Evolutionary conservation across 2,113 vertebrate species (phyloP), one percentile per base, ranked within the genome.

Genomic region (Coryphaenoides rupestris): DNA sequence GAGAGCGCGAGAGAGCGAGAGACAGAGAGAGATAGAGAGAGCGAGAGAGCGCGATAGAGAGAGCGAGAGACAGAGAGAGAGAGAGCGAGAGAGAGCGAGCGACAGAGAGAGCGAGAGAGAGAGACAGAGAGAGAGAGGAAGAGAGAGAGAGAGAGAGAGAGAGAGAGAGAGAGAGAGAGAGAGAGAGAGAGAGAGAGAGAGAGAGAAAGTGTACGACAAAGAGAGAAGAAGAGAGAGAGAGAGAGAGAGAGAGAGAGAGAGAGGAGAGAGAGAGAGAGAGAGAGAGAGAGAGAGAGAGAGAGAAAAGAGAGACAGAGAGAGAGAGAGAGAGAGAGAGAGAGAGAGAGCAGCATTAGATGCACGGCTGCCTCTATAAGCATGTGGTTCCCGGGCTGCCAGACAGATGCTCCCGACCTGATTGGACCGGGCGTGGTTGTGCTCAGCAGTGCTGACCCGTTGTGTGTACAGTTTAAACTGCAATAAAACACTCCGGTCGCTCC

Each of bases 401-500:
- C 66, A 64, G 69, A 72, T 46, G 54, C 58, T 71, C 63, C 46
- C 65, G 57, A 63, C 61, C 23, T 2, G 47, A 74, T 76, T 66
- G 21, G 3, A 72, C 66, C 26, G 61, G 66, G 50, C 68, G 28
- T 19, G 17, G 21, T 40, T 5, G 58, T 60, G 62, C 54, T 63
- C 67, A 9, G 61, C 74, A 46, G 60, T 59, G 1, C 21, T 77
- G 83, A 82, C 81, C 83, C 58, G 61, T 83, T 69, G 70, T 63
- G 77, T 69, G 74, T 65, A 33, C 28, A 61, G 70, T 75, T 81
- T 80, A 72, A 68, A 65, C 78, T 74, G 72, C 72, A 28, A 82
- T 82, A 75, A 84, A 85, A 76, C 73, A 58, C 65, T 80, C 56
- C 68, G 68, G 60, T 76, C 84, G 73, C 73, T 75, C 80, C 62